A percentile compares a stretch with the other conserved stretches of the same genome.
These are phyloP conservation scores for Cerceris rybyensis DNA, from an alignment of 2,888 invertebrate genomes.

Conservation along the genomic window DNA sequence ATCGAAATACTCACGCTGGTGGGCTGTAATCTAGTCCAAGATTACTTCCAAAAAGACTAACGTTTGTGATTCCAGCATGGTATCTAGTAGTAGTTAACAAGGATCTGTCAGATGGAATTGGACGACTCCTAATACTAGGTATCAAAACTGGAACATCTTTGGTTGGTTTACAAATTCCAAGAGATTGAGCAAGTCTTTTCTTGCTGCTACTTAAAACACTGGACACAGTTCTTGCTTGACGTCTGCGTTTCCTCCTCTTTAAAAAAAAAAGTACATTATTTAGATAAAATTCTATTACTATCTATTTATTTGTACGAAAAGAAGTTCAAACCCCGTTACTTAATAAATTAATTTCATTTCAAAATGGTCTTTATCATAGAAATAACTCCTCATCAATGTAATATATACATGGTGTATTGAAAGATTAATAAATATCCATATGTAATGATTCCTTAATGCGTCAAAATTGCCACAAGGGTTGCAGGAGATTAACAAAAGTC, in stretches of 20 bases:
- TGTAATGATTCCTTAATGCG: too few species aligned
- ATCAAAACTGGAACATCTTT: conserved; percentile 50
- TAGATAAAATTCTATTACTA: conserved; percentile 2
- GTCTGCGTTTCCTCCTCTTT: conserved; percentile 71
- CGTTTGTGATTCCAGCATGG: conserved; percentile 83
- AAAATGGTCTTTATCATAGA: too few species aligned
- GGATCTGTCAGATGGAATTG: conserved; percentile 52
- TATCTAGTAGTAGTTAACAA: conserved; percentile 67
- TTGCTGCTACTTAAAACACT: conserved; percentile 73
- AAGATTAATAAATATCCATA: too few species aligned
- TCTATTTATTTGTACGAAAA: neutral
- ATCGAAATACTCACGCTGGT: conserved; percentile 73
- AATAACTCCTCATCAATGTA: too few species aligned
- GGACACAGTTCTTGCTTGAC: conserved; percentile 69
- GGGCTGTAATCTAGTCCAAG: conserved; percentile 86
- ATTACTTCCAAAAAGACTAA: conserved; percentile 87
- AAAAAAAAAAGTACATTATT: conserved; percentile 58
- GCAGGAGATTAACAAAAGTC: too few species aligned
- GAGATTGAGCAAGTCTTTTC: conserved; percentile 82
- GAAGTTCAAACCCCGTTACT: neutral
- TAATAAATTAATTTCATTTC: too few species aligned
- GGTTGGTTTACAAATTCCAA: conserved; percentile 80
- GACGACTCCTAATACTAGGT: conserved; percentile 63
- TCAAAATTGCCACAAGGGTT: too few species aligned
- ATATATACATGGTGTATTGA: too few species aligned